Percentiles rank a stretch among this genome's conserved stretches.
phyloP scores from a whole-genome alignment of 2,113 vertebrate genomes.

The Chrysochloris asiatica region DNA sequence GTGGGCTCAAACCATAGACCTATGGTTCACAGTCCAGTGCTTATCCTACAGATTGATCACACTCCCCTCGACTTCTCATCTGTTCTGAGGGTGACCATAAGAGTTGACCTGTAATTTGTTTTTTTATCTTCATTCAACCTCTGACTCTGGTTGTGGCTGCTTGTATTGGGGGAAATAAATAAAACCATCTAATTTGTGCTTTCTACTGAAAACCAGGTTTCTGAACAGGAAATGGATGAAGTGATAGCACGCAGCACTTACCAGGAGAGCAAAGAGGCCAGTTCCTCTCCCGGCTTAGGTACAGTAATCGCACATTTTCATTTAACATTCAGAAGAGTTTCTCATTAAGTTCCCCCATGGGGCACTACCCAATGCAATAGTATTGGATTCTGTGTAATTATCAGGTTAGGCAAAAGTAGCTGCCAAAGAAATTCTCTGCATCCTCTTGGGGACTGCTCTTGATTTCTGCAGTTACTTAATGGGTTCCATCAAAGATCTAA shows the following conservation, averaged over 20 bases:
- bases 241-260: slow-evolving; percentile 92
- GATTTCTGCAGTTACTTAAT: slow-evolving; percentile 41
- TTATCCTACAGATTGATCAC: too few relatives aligned
- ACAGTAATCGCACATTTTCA: slow-evolving; percentile 75
- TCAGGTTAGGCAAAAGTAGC: not conserved
- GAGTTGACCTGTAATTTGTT: not conserved
- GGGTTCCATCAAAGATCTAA: slow-evolving; percentile 37
- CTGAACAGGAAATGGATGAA: slow-evolving; percentile 98
- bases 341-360: not conserved
- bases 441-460: not conserved
- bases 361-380: fast-evolving
- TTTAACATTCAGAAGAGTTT: not conserved
- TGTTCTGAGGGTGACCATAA: not conserved
- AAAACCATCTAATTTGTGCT: slow-evolving; percentile 63
- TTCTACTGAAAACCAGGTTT: slow-evolving; percentile 87
- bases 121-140: not conserved
- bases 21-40: too few relatives aligned
- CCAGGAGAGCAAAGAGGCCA: slow-evolving; percentile 88
- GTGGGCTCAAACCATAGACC: too few relatives aligned
- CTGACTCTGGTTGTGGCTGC: not conserved
- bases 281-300: slow-evolving; percentile 88
- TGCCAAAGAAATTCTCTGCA: not conserved
- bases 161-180: slow-evolving; percentile 26
- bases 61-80: too few relatives aligned
- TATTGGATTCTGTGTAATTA: not conserved